Conservation (phyloP, 2,888 invertebrate species). For the Chesias legatella region DNA sequence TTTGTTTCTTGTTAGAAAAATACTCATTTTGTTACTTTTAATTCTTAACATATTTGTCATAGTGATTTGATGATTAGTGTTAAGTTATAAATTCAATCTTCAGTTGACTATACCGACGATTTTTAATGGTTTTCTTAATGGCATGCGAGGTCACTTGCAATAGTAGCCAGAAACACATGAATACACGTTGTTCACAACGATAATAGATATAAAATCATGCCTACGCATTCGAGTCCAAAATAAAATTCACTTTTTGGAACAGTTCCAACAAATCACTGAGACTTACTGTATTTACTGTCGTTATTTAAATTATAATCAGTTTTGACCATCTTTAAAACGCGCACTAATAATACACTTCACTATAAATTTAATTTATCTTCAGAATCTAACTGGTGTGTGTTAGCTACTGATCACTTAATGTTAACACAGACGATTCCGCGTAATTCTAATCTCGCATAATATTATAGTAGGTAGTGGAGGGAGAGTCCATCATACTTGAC, state of each 20-base stretch:
- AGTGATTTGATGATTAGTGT: too few species aligned
- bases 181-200: neutral
- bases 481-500: conserved; percentile 26
- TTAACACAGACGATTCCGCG: conserved; percentile 11
- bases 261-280: conserved; percentile 17
- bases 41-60: too few species aligned
- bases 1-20: too few species aligned
- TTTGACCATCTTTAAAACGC: conserved; percentile 19
- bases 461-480: conserved; percentile 15
- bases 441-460: conserved; percentile 9
- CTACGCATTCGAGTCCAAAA: conserved; percentile 12
- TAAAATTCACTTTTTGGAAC: conserved; percentile 19
- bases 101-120: too few species aligned
- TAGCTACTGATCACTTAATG: conserved; percentile 12
- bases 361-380: neutral
- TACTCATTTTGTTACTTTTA: too few species aligned
- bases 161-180: neutral
- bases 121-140: too few species aligned
- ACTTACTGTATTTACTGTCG: conserved; percentile 29
- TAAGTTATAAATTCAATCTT: too few species aligned
- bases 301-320: conserved; percentile 26
- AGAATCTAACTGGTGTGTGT: neutral
- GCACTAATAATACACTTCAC: conserved; percentile 3
- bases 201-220: neutral
- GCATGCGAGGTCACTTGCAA: too few species aligned